A percentile compares a stretch with the other conserved stretches of the same genome.
Evolutionary conservation across 2,888 invertebrate genomes (phyloP).

Genomic region (Didymodactylos carnosus): DNA sequence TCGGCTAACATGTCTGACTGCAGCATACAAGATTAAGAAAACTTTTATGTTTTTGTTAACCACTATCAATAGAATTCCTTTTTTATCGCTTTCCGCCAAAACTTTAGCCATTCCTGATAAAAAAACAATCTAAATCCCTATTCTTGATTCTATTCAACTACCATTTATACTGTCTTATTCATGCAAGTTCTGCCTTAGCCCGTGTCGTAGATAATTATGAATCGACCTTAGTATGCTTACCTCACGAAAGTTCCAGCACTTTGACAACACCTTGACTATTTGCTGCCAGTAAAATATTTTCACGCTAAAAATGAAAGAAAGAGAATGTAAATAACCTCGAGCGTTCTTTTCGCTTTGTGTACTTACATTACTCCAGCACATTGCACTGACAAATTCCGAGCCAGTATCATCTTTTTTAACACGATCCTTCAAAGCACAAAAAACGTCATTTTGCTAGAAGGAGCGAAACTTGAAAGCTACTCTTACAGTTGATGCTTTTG

Average conservation of each 20-base stretch:
- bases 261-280: slow-evolving; percentile 83
- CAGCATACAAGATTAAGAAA: too few species aligned
- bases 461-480: background rate
- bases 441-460: background rate
- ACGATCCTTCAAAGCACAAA: slow-evolving; percentile 37
- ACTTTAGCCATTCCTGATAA: too few species aligned
- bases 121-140: too few species aligned
- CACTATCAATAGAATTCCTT: too few species aligned
- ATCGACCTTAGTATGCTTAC: too few species aligned
- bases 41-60: too few species aligned
- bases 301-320: slow-evolving; percentile 38
- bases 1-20: too few species aligned
- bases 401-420: slow-evolving; percentile 61
- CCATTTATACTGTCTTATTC: too few species aligned
- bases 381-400: slow-evolving; percentile 79
- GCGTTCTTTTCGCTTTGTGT: background rate
- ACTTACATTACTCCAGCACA: slow-evolving; percentile 57
- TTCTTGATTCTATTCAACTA: too few species aligned
- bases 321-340: background rate
- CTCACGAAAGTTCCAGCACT: slow-evolving; percentile 60
- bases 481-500: slow-evolving; percentile 39
- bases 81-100: too few species aligned
- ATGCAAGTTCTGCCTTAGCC: too few species aligned
- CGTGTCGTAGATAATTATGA: too few species aligned
- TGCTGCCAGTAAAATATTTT: slow-evolving; percentile 67